Base-by-base conservation (phyloP, 2,888 invertebrate genomes). In the Drosophila flavopinicola region DNA sequence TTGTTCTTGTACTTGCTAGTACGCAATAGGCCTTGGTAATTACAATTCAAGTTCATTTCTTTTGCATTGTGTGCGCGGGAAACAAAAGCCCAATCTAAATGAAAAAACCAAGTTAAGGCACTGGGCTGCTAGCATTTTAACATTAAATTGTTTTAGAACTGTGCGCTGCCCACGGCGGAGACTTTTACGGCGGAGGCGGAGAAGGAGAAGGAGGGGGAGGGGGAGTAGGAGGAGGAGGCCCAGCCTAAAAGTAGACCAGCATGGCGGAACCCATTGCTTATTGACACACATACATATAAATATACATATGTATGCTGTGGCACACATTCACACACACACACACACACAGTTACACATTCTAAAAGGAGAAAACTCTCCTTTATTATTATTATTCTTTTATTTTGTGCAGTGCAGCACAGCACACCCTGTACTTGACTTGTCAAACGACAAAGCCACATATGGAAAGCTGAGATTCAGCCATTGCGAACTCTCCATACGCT, bases 121-220 rank as follows among this genome's bases (percentile, higher is more conserved):
- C 38, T 15, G 24, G 41, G 10, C 24, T 11, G 45, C 39, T 48
- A 44, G 30, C 63, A 66, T 82, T 79, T 75, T 61, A 74, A 64
- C 78, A 85, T 82, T 82, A 85, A 87, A 80, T 80, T 80, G 80
- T 85, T 87, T 80, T 83, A 85, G 84, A 79, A 66, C 78, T 69
- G 64, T 54, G 13, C 54, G 29, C 35, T 44, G 42, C 15, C 37
- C 49, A 37, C 20, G 39, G n/a, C 63, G 24, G 5, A 17, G 27
- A 45, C 29, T 9, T 11, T n/a, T 17, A 15, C 7, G 38, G n/a
- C n/a, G n/a, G 41, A 41, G 52, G 23, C n/a, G n/a, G 37, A 20
- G 38, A 6, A 11, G 33, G 44, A 6, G 5, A 24, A 10, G 25
- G 6, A 32, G 49, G 69, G n/a, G n/a, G 41, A 41, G 52, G 23